Conservation (phyloP, 2,113 vertebrate genomes). For the Maccullochella peelii region DNA sequence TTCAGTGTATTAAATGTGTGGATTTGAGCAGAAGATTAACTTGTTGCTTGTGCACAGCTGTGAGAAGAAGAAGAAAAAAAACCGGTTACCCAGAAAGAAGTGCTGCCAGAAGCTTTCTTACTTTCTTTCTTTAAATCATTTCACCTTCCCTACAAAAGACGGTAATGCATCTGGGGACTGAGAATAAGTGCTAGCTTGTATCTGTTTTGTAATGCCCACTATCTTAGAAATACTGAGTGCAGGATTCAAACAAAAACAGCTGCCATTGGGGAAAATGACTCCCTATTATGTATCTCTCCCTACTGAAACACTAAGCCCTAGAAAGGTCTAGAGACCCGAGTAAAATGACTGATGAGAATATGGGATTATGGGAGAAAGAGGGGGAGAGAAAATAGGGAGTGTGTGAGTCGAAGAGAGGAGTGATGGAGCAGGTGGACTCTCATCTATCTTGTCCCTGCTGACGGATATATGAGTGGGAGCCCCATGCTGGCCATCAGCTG, state of each 20-base stretch:
- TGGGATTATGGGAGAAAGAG: slow-evolving; percentile 36
- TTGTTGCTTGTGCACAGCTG: slow-evolving; percentile 17
- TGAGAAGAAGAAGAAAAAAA: not conserved
- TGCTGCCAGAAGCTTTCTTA: not conserved
- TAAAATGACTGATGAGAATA: slow-evolving; percentile 57
- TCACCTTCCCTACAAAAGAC: not conserved
- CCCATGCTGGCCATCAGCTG: slow-evolving; percentile 19
- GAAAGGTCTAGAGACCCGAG: not conserved
- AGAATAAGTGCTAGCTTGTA: slow-evolving; percentile 32
- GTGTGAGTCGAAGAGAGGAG: slow-evolving; percentile 24
- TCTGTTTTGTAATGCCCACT: slow-evolving; percentile 42
- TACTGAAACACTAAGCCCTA: slow-evolving; percentile 7
- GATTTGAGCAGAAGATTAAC: slow-evolving; percentile 30
- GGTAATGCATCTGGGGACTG: slow-evolving; percentile 15
- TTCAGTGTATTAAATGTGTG: slow-evolving; percentile 6
- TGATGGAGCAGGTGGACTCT: slow-evolving; percentile 58
- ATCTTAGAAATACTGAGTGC: slow-evolving; percentile 39
- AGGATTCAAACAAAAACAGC: slow-evolving; percentile 45
- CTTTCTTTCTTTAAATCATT: not conserved
- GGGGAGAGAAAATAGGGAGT: not conserved
- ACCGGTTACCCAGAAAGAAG: not conserved
- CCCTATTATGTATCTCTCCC: slow-evolving; percentile 45
- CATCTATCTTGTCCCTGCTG: slow-evolving; percentile 54
- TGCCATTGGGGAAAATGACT: slow-evolving; percentile 46
- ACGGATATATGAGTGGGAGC: slow-evolving; percentile 41